phyloP scores from a whole-genome alignment of 2,113 vertebrate genomes.

The Podilymbus podiceps region DNA sequence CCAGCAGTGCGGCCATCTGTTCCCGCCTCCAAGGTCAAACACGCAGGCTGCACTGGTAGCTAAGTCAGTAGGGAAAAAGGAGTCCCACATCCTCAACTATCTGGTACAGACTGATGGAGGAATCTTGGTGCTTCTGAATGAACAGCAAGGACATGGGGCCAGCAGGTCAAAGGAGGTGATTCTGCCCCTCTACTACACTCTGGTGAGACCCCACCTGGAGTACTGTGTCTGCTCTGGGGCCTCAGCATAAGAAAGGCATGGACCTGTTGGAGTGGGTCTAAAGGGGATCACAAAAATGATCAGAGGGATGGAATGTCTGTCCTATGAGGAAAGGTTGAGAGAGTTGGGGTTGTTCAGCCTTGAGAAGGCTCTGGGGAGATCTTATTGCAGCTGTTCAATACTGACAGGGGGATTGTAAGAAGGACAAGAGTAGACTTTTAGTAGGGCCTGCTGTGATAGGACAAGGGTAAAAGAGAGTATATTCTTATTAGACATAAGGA shows the following conservation, averaged over 20 bases:
- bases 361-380: background rate
- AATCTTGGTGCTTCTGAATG: background rate
- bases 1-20: background rate
- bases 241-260: background rate
- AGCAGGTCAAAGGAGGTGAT: background rate
- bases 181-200: background rate
- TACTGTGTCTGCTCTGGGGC: background rate
- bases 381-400: accelerated
- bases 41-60: background rate
- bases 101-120: background rate
- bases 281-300: background rate
- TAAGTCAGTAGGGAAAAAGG: background rate
- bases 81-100: background rate
- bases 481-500: background rate
- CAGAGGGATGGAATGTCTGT: background rate
- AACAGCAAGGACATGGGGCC: background rate
- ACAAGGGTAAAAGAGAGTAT: background rate
- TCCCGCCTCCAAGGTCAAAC: background rate
- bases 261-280: background rate
- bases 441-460: accelerated
- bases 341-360: background rate
- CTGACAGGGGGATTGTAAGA: background rate
- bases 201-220: background rate
- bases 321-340: background rate
- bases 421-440: background rate